A percentile compares a stretch with the other conserved stretches of the same genome.
Conservation (phyloP, 2,797 vertebrate genomes). For the Coregonus sp. region DNA sequence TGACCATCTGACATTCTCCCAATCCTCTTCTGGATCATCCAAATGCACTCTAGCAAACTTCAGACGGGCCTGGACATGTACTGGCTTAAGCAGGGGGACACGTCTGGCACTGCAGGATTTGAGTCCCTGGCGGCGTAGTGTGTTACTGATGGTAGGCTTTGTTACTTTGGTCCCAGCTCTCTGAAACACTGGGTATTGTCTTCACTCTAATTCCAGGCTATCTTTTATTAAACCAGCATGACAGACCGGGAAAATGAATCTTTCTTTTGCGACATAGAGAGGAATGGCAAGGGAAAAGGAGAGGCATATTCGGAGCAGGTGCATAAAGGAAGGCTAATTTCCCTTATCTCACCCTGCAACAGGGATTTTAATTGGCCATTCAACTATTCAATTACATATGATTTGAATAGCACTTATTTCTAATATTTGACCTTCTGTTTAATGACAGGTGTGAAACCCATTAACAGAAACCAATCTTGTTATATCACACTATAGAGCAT, state of each 20-base stretch:
- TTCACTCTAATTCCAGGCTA: constrained; percentile 64
- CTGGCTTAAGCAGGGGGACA: too few species aligned
- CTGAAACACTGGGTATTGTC: constrained; percentile 62
- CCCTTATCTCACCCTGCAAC: constrained; percentile 65
- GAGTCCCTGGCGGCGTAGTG: too few species aligned
- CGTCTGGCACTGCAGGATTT: too few species aligned
- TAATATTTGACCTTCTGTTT: constrained; percentile 71
- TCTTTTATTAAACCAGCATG: constrained; percentile 72
- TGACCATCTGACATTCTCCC: too few species aligned
- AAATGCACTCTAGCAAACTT: too few species aligned
- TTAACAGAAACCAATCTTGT: constrained; percentile 61
- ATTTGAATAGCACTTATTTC: constrained; percentile 69
- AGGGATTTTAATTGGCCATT: constrained; percentile 75
- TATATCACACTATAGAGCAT: constrained; percentile 49
- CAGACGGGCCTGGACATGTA: too few species aligned
- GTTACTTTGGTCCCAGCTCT: too few species aligned
- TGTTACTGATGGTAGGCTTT: too few species aligned
- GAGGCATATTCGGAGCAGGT: constrained; percentile 60
- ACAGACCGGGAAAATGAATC: constrained; percentile 44
- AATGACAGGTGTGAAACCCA: constrained; percentile 47
- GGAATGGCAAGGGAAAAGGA: constrained; percentile 49
- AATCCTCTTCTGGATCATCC: too few species aligned
- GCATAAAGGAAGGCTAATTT: constrained; percentile 70
- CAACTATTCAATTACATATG: constrained; percentile 70
- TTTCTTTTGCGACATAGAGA: constrained; percentile 38